A percentile compares a stretch with the other conserved stretches of the same genome.
phyloP scores from a whole-genome alignment of 2,888 invertebrate species.

The Muscina levida region DNA sequence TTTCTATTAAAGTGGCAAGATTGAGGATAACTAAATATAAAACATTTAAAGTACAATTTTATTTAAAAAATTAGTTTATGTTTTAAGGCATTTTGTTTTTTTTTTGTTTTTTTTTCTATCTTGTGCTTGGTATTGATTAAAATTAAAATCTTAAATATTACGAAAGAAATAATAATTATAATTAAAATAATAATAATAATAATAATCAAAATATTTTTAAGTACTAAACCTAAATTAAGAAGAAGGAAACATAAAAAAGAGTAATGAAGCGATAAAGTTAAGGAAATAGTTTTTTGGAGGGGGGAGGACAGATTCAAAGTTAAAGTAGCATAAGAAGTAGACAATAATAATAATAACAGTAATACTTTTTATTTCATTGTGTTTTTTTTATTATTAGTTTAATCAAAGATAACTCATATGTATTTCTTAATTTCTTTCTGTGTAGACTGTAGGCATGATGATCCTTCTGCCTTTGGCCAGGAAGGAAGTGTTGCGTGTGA shows the following conservation, averaged over 20 bases:
- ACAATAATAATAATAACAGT: conserved; percentile 43
- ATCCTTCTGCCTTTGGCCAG: conserved; percentile 27
- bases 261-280: neutral
- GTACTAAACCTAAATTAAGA: conserved; percentile 33
- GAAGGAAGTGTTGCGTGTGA: neutral
- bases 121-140: conserved; percentile 37
- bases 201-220: conserved; percentile 34
- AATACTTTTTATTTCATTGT: conserved; percentile 42
- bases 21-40: conserved; percentile 6
- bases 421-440: conserved; percentile 26
- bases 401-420: conserved; percentile 32
- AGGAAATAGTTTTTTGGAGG: conserved; percentile 11
- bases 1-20: too few species aligned
- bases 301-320: neutral
- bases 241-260: conserved; percentile 16
- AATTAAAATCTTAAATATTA: conserved; percentile 58
- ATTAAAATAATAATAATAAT: too few species aligned
- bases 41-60: conserved; percentile 19
- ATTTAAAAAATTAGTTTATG: conserved; percentile 32
- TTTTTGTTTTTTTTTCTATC: conserved; percentile 8
- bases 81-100: conserved; percentile 41
- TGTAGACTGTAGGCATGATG: conserved; percentile 45
- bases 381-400: conserved; percentile 31
- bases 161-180: conserved; percentile 46
- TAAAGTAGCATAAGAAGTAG: conserved; percentile 12